phyloP scores from a whole-genome alignment of 2,888 invertebrate genomes.

The Tetragonula carbonaria region DNA sequence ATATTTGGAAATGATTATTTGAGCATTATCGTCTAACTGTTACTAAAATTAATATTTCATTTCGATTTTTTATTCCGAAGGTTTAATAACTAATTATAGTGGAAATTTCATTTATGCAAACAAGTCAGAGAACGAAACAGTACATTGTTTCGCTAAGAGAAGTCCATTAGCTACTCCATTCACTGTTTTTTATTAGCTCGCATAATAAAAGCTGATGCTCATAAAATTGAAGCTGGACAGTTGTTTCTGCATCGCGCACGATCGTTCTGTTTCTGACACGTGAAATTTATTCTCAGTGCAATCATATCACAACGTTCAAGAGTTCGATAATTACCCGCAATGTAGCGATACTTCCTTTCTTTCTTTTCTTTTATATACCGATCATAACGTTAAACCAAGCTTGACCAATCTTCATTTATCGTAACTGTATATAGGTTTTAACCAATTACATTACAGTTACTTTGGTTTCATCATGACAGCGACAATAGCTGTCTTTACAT shows the following conservation, averaged over 20 bases:
- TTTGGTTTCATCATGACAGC: too few species aligned
- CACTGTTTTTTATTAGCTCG: neutral
- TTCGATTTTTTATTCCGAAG: neutral
- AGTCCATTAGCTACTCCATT: neutral
- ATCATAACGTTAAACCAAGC: too few species aligned
- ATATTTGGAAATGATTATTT: neutral
- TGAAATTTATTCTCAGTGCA: too few species aligned
- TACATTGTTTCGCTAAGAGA: neutral
- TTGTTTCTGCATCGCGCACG: neutral
- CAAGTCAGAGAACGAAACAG: neutral
- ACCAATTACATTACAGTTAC: too few species aligned
- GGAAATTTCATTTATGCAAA: neutral
- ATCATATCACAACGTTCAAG: too few species aligned
- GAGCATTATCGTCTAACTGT: neutral
- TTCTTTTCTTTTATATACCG: too few species aligned
- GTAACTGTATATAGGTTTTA: too few species aligned
- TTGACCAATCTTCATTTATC: too few species aligned
- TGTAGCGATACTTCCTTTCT: too few species aligned
- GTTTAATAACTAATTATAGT: neutral
- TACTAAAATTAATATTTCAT: neutral
- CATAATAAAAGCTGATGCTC: neutral
- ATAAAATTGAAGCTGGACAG: neutral
- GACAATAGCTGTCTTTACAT: too few species aligned
- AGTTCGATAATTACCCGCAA: too few species aligned
- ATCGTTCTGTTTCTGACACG: neutral